Evolutionary conservation across 2,113 vertebrate species (phyloP).

Genomic region (Genyomyrus donnyi): DNA sequence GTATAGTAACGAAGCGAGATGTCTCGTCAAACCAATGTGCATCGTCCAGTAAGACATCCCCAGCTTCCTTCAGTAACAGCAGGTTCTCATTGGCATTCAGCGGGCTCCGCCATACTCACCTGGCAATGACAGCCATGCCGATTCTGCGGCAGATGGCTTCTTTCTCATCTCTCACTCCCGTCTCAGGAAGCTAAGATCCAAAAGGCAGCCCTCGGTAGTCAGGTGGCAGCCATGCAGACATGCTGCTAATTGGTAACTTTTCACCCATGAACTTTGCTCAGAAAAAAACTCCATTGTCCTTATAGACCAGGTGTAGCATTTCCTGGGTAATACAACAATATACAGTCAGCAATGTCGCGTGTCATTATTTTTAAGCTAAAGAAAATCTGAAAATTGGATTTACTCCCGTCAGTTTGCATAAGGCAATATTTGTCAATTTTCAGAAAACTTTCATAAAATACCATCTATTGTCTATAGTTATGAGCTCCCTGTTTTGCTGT

Average conservation of each 20-base stretch:
- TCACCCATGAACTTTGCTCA: constrained; percentile 1
- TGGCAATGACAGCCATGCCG: neutral
- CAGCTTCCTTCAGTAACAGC: neutral
- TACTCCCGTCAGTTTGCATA: neutral
- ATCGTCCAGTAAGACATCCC: neutral
- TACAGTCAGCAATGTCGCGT: neutral
- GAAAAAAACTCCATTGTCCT: neutral
- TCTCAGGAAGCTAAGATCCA: neutral
- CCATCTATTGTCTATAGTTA: neutral
- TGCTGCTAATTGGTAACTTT: neutral
- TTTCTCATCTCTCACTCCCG: neutral
- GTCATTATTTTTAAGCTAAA: neutral
- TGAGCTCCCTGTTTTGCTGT: too few species aligned
- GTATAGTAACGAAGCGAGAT: neutral
- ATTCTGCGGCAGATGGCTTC: neutral
- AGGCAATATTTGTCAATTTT: neutral
- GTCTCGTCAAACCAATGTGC: neutral
- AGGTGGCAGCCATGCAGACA: neutral
- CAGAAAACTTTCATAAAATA: neutral
- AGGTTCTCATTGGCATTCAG: neutral
- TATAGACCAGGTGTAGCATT: neutral
- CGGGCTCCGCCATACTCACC: neutral
- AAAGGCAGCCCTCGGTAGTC: neutral
- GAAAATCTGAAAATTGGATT: neutral
- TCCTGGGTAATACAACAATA: neutral